These are phyloP conservation scores for Polydrusus pterygomalis DNA, from an alignment of 2,888 invertebrate species.

Conservation along the genomic window DNA sequence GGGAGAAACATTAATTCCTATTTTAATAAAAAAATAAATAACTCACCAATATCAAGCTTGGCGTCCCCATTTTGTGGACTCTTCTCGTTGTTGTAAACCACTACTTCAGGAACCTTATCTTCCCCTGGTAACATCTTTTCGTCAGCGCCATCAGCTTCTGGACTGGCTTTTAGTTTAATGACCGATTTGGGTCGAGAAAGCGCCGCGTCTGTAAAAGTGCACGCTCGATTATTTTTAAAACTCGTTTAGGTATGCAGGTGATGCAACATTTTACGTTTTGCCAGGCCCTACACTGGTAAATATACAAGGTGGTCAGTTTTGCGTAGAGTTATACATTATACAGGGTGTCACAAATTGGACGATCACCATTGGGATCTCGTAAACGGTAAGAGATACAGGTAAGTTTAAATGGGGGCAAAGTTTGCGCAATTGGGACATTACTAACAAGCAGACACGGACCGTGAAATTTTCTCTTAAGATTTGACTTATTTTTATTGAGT, in stretches of 20 bases:
- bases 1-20: not conserved
- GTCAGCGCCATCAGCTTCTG: slow-evolving; percentile 78
- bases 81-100: slow-evolving; percentile 57
- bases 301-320: no score
- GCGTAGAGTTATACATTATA: no score
- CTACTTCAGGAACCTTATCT: slow-evolving; percentile 78
- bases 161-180: slow-evolving; percentile 67
- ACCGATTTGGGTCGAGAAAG: slow-evolving; percentile 70
- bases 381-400: no score
- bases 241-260: slow-evolving; percentile 18
- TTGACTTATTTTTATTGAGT: no score
- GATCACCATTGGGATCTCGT: no score
- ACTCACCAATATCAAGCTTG: slow-evolving; percentile 87
- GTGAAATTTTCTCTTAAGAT: no score
- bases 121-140: slow-evolving; percentile 80
- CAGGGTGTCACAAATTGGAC: no score
- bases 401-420: no score
- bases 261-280: not conserved
- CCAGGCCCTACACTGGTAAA: no score
- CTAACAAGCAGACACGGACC: no score
- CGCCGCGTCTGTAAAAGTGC: slow-evolving; percentile 62
- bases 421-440: no score
- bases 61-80: slow-evolving; percentile 90
- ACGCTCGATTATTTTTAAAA: slow-evolving; percentile 23
- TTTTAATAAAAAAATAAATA: not conserved